Percentiles rank a stretch among this genome's conserved stretches.
These are phyloP conservation scores for Scaptomyza graminum DNA, from an alignment of 1,140 invertebrate genomes.

Conservation along the genomic window DNA sequence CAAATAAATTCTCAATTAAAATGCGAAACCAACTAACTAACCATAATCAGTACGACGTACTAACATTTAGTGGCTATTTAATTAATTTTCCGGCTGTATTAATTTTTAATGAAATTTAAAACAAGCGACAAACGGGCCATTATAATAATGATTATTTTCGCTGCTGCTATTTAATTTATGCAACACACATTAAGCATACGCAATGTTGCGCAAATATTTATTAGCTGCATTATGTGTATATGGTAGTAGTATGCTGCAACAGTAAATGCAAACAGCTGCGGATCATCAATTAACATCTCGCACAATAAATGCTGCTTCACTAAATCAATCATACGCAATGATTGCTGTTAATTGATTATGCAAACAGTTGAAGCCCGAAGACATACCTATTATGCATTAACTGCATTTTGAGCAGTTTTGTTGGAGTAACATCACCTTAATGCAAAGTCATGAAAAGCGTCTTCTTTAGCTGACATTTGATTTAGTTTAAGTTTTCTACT, in stretches of 20 bases:
- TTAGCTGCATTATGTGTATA: conserved; percentile 54
- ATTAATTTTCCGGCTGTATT: conserved; percentile 60
- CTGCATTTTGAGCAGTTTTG: no score
- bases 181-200: conserved; percentile 64
- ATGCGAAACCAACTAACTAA: conserved; percentile 43
- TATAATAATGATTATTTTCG: conserved; percentile 19
- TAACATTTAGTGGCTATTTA: conserved; percentile 63
- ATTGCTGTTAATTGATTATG: conserved; percentile 55
- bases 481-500: no score
- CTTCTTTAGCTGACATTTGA: no score
- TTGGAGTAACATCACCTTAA: no score
- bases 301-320: conserved; percentile 38
- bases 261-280: conserved; percentile 23
- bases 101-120: conserved; percentile 68
- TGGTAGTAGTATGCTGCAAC: conserved; percentile 6
- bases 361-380: conserved; percentile 28
- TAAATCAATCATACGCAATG: conserved; percentile 75
- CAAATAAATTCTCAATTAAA: conserved; percentile 43
- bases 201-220: conserved; percentile 74
- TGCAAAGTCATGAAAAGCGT: no score
- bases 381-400: no score
- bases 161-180: conserved; percentile 65
- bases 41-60: conserved; percentile 60
- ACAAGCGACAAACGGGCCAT: conserved; percentile 4
- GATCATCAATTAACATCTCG: conserved; percentile 49